Evolutionary conservation across 37 sponge, comb jelly and placozoan genomes (phyloP).

Genomic region (Aplysina aerophoba): DNA sequence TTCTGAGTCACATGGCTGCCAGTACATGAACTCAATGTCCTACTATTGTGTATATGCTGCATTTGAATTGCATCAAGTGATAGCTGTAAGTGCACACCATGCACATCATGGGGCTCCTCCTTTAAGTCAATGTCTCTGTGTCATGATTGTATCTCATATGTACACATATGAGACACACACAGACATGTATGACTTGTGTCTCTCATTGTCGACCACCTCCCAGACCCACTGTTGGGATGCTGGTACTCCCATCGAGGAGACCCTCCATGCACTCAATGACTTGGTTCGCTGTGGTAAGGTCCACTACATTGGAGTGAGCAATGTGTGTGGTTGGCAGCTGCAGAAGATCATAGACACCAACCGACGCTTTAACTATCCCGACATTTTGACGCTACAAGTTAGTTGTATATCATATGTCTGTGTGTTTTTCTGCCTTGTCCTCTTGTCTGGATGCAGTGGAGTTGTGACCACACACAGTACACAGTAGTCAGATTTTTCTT

Average conservation of each 20-base stretch:
- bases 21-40: too few species aligned
- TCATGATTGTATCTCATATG: too few species aligned
- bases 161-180: too few species aligned
- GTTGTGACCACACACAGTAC: not conserved
- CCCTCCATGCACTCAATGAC: constrained; percentile 77
- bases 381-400: constrained; percentile 80
- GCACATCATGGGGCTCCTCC: too few species aligned
- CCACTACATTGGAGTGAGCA: constrained; percentile 88
- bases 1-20: too few species aligned
- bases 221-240: constrained; percentile 93
- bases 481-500: too few species aligned
- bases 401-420: not conserved
- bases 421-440: not conserved
- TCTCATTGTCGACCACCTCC: not conserved
- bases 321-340: constrained; percentile 94
- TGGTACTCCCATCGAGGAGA: constrained; percentile 91
- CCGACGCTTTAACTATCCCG: constrained; percentile 41
- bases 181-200: too few species aligned
- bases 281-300: constrained; percentile 85
- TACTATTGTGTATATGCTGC: too few species aligned
- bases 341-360: constrained; percentile 79
- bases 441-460: not conserved
- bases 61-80: too few species aligned
- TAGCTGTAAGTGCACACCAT: too few species aligned
- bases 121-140: too few species aligned